Percentiles rank a stretch among this genome's conserved stretches.
phyloP scores from a whole-genome alignment of 2,797 vertebrate genomes.

The Rhabdophis nuchalis region DNA sequence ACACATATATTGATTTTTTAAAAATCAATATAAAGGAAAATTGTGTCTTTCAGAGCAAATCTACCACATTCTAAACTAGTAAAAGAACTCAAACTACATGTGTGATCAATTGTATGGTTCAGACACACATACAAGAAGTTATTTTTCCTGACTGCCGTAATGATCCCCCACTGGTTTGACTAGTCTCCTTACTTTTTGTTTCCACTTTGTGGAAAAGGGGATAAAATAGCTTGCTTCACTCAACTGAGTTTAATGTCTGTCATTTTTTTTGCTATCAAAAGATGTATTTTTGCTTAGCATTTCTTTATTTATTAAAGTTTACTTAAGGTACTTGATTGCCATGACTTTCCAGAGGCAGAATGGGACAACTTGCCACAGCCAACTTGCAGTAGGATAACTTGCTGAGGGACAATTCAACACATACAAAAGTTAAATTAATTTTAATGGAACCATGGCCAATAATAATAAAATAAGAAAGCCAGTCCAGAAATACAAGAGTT shows the following conservation, averaged over 20 bases:
- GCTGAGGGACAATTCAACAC: background rate
- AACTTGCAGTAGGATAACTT: background rate
- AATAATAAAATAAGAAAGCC: too few relatives aligned
- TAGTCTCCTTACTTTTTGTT: conserved; percentile 5
- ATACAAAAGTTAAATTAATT: background rate
- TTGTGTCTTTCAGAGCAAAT: conserved; percentile 10
- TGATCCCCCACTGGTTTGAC: background rate
- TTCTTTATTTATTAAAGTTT: background rate
- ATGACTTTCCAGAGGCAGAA: background rate
- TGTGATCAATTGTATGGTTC: background rate
- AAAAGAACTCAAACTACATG: background rate
- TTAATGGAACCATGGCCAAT: background rate
- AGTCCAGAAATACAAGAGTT: too few relatives aligned
- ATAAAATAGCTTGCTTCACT: conserved; percentile 12
- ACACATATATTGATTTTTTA: background rate
- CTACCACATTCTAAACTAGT: conserved; percentile 14
- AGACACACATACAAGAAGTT: conserved; percentile 5
- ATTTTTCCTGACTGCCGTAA: conserved; percentile 7
- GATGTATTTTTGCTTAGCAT: background rate
- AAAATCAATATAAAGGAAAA: conserved; percentile 1
- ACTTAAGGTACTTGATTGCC: background rate
- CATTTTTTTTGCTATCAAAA: conserved; percentile 9
- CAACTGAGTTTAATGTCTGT: conserved; percentile 11
- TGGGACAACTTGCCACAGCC: background rate
- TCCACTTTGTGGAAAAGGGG: background rate